A percentile compares a stretch with the other conserved stretches of the same genome.
Evolutionary conservation across 2,113 vertebrate species (phyloP).

Genomic region (Mungos mungo): DNA sequence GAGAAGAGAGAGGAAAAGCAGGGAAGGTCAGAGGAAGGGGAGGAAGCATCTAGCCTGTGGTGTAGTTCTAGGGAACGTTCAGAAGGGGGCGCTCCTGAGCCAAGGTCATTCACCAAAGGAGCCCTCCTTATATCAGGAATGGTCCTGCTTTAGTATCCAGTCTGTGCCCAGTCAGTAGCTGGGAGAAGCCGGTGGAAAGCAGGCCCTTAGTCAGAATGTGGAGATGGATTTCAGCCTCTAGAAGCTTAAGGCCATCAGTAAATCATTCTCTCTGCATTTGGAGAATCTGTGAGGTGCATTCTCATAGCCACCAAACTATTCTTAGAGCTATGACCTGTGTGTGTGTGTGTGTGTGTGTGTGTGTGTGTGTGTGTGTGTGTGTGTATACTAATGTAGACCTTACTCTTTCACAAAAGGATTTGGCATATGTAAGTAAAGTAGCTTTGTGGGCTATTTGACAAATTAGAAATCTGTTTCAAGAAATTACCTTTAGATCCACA

Average conservation of each 20-base stretch:
- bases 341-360: not conserved
- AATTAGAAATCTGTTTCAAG: not conserved
- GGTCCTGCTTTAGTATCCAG: not conserved
- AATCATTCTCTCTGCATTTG: not conserved
- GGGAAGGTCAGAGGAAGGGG: too few relatives aligned
- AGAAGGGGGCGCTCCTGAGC: not conserved
- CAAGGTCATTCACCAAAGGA: not conserved
- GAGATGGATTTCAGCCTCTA: not conserved
- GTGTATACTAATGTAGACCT: not conserved
- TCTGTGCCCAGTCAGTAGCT: not conserved
- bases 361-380: not conserved
- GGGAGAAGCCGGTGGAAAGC: not conserved
- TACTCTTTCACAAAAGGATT: not conserved
- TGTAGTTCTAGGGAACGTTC: not conserved
- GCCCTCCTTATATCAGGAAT: too few relatives aligned
- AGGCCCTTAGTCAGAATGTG: not conserved
- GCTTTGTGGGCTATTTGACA: not conserved
- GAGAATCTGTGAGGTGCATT: not conserved
- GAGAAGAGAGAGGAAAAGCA: not conserved
- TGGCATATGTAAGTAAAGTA: not conserved
- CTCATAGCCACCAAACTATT: not conserved
- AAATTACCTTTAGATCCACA: conserved; percentile 8
- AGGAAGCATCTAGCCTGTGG: rapidly evolving
- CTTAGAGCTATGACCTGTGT: not conserved
- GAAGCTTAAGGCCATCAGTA: not conserved